Percentiles rank a stretch among this genome's conserved stretches.
phyloP scores from a whole-genome alignment of 2,888 invertebrate species.

The Lymantria monacha region DNA sequence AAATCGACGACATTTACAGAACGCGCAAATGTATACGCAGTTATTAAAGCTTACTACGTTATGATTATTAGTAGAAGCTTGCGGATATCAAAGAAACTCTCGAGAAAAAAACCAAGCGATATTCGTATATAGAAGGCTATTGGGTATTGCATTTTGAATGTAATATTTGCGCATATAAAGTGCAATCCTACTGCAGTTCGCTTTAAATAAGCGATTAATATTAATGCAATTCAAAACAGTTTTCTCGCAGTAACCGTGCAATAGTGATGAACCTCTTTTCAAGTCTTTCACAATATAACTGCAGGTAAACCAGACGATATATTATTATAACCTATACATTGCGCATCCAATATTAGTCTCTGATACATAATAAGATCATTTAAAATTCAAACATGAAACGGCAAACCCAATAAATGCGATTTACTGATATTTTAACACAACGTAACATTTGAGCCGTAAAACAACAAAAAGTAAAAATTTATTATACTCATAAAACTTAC shows the following conservation, averaged over 20 bases:
- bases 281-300: not conserved
- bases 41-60: no score
- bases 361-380: not conserved
- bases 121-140: no score
- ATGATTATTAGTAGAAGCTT: no score
- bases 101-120: no score
- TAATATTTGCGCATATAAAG: not conserved
- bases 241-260: not conserved
- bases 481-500: conserved; percentile 7
- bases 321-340: not conserved
- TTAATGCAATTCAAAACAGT: not conserved
- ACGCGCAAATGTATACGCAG: no score
- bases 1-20: no score
- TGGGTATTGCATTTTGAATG: not conserved
- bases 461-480: conserved; percentile 1
- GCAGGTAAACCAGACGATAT: not conserved
- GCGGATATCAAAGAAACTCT: no score
- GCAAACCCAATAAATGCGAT: conserved; percentile 1
- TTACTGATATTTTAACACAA: conserved; percentile 1
- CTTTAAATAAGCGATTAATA: not conserved
- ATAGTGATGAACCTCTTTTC: not conserved
- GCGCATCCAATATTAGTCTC: not conserved
- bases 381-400: not conserved
- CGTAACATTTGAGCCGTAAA: not conserved
- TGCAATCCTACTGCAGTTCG: not conserved